Evolutionary conservation across 2,888 invertebrate species (phyloP).

Genomic region (Cephus runcator): DNA sequence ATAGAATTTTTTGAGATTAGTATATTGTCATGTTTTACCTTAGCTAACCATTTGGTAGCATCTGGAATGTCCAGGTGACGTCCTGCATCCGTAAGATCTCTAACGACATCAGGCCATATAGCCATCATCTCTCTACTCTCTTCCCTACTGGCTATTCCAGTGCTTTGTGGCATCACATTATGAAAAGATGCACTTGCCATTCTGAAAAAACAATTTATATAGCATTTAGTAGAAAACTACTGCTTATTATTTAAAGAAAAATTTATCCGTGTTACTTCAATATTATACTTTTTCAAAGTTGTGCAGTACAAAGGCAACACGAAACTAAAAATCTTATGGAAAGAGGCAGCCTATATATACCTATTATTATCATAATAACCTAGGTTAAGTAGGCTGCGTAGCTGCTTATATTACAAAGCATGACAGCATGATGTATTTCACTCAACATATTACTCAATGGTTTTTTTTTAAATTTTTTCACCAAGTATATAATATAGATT

Average conservation of each 20-base stretch:
- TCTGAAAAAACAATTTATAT: slow-evolving; percentile 17
- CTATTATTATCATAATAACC: not conserved
- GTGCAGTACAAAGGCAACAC: not conserved
- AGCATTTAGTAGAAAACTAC: not conserved
- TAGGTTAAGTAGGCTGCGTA: not conserved
- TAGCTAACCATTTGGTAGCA: slow-evolving; percentile 83
- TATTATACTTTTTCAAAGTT: not conserved
- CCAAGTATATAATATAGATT: not conserved
- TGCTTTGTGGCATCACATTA: slow-evolving; percentile 62
- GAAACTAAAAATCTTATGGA: not conserved
- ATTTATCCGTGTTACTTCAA: not conserved
- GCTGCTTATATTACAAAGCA: not conserved
- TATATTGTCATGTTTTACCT: slow-evolving; percentile 68
- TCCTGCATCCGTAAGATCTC: slow-evolving; percentile 83
- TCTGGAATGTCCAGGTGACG: slow-evolving; percentile 82
- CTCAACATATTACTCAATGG: not conserved
- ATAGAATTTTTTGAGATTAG: not conserved
- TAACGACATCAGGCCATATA: slow-evolving; percentile 86
- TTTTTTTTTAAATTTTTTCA: not conserved
- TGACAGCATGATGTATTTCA: not conserved
- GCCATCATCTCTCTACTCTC: slow-evolving; percentile 90
- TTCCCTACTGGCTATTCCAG: slow-evolving; percentile 77
- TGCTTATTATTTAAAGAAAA: not conserved
- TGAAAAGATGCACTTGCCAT: slow-evolving; percentile 27
- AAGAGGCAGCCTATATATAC: not conserved